These are phyloP conservation scores for Turdus rufiventris DNA, from an alignment of 2,113 vertebrate species.

Conservation along the genomic window DNA sequence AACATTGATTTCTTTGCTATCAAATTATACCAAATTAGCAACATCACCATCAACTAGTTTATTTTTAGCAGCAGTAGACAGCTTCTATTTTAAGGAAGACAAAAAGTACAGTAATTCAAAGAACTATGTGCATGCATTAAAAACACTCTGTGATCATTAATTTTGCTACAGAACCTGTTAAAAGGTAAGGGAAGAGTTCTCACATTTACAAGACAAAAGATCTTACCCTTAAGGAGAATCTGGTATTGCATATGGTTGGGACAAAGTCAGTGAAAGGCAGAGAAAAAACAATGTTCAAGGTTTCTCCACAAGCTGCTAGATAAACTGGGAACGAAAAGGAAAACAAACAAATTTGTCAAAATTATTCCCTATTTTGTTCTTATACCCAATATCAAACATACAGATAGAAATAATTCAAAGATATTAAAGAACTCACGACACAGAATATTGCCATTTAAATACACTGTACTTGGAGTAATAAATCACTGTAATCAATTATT, in stretches of 20 bases:
- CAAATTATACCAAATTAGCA: not conserved
- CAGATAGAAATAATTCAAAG: not conserved
- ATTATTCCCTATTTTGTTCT: not conserved
- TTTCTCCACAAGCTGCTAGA: slow-evolving; percentile 96
- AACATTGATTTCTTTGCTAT: not conserved
- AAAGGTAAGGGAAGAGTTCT: not conserved
- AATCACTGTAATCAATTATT: not conserved
- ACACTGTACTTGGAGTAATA: not conserved
- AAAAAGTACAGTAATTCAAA: not conserved
- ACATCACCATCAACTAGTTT: not conserved
- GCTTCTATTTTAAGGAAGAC: not conserved
- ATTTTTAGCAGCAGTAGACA: not conserved
- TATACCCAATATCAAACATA: not conserved
- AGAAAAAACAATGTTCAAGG: slow-evolving; percentile 92
- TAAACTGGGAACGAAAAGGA: slow-evolving; percentile 80
- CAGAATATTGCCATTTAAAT: not conserved
- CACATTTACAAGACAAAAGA: not conserved
- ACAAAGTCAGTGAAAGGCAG: slow-evolving; percentile 96
- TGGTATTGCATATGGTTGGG: slow-evolving; percentile 88
- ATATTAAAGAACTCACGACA: not conserved
- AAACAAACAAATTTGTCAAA: not conserved
- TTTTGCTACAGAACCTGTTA: not conserved
- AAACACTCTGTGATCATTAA: not conserved
- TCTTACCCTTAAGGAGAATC: slow-evolving; percentile 88
- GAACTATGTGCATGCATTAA: not conserved